These are phyloP conservation scores for Ianthella basta DNA, from an alignment of 37 sponge, comb jelly and placozoan species.

Conservation along the genomic window DNA sequence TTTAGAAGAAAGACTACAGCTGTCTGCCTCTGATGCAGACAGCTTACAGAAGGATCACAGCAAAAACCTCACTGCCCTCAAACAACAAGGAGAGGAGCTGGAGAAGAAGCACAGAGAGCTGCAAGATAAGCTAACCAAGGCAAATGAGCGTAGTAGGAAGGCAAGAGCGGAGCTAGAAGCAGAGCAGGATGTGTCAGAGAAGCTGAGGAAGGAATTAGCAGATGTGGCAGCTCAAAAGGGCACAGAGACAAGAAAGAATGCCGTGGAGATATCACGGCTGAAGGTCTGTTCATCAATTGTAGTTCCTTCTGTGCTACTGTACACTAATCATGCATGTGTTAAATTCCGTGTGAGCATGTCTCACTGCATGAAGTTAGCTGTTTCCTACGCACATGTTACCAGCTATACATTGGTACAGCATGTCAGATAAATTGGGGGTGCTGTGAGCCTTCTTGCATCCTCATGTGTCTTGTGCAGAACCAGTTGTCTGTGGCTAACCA, in stretches of 20 bases:
- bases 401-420: neutral
- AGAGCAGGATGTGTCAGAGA: neutral
- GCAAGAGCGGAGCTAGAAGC: conserved; percentile 5
- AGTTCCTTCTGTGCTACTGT: neutral
- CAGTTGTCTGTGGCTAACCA: conserved; percentile 24
- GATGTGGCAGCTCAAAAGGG: neutral
- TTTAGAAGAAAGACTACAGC: too few species aligned
- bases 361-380: neutral
- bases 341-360: neutral
- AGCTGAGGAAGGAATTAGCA: conserved; percentile 6
- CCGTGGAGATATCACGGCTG: neutral
- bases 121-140: neutral
- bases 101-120: conserved; percentile 1
- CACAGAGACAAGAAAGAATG: neutral
- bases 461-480: neutral
- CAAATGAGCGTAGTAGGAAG: neutral
- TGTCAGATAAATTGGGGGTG: neutral
- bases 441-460: neutral
- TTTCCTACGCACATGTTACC: neutral
- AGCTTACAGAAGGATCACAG: too few species aligned
- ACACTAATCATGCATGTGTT: neutral
- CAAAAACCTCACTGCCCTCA: neutral
- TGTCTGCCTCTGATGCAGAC: too few species aligned
- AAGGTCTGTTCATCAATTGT: neutral
- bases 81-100: neutral